Base-by-base conservation (phyloP, 1,140 invertebrate genomes). In the Hylaeus anthracinus region DNA sequence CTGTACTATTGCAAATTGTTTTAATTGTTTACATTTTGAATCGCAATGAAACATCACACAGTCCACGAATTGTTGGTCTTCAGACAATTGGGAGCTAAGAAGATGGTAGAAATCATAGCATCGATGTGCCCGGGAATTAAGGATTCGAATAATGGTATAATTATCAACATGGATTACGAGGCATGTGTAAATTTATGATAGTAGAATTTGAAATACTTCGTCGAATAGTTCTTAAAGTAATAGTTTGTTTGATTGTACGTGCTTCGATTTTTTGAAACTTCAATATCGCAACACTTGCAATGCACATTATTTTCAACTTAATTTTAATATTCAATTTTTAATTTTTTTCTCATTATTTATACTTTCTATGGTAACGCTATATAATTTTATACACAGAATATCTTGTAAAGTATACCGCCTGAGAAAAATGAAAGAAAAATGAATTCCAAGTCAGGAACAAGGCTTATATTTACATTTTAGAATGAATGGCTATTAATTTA, bases 141-240 rank as follows among this genome's bases (percentile, higher is more conserved):
- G 58, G 73, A 84, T 61, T n/a, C 43, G 12, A 81, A 90, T 8
- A 80, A 67, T 1, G 85, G 88, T 5, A 85, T 87, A 56, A 92
- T 94, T 51, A 88, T 93, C 64, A 90, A 93, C 76, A 88, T 94
- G 60, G 88, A 94, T 65, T 93, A 94, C 48, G 60, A 83, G 70
- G 86, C 84, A 83, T 65, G 37, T 61, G n/a, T 45, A 26, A 61
- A 12, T n/a, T 71, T 71, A 43, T 71, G 41, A 55, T 41, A 0
- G 41, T 70, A n/a, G 14, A 14, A 26, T 15, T 53, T 12, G 15
- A 56, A 58, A 43, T 6, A 1, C n/a, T 60, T 60, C 1, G 12
- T n/a, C n/a, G 5, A 72, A 12, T 5, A 2, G 10, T 45, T 14
- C 39, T 2, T 14, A 72, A 55, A 58, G n/a, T 10, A 12, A 45